Evolutionary conservation across 2,113 vertebrate genomes (phyloP).

Genomic region (Connochaetes taurinus): DNA sequence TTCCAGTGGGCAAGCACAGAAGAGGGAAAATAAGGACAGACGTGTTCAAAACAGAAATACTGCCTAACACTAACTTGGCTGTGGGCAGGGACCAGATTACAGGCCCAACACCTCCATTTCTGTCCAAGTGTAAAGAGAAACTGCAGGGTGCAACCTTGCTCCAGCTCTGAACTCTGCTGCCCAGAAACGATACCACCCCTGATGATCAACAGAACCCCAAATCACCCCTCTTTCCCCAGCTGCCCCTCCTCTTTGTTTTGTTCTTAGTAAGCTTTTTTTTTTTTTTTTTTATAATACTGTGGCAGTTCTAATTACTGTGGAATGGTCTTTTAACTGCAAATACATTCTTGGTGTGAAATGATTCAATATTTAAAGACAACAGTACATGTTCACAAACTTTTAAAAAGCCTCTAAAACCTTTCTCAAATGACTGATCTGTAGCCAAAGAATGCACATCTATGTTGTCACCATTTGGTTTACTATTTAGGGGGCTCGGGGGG

Average conservation of each 20-base stretch:
- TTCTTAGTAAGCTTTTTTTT: neutral
- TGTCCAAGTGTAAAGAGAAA: conserved; percentile 66
- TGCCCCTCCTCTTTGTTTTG: neutral
- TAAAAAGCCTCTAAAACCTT: neutral
- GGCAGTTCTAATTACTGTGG: neutral
- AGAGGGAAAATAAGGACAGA: conserved; percentile 69
- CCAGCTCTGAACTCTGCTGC: conserved; percentile 60
- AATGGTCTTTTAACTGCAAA: neutral
- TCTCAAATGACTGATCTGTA: neutral
- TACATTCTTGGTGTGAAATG: neutral
- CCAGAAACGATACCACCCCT: conserved; percentile 48
- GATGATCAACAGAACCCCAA: conserved; percentile 45
- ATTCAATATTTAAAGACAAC: neutral
- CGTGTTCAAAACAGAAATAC: conserved; percentile 60
- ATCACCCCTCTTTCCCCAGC: conserved; percentile 36
- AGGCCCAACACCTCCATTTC: conserved; percentile 61
- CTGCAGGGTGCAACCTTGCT: conserved; percentile 55
- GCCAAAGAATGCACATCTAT: neutral
- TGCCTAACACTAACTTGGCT: conserved; percentile 30
- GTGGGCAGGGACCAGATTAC: conserved; percentile 50
- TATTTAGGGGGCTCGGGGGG: neutral
- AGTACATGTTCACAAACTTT: neutral
- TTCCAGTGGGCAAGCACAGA: conserved; percentile 29
- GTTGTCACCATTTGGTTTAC: neutral
- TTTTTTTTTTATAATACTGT: neutral